Conservation (phyloP, 2,113 vertebrate species). For the Oryzias woworae region DNA sequence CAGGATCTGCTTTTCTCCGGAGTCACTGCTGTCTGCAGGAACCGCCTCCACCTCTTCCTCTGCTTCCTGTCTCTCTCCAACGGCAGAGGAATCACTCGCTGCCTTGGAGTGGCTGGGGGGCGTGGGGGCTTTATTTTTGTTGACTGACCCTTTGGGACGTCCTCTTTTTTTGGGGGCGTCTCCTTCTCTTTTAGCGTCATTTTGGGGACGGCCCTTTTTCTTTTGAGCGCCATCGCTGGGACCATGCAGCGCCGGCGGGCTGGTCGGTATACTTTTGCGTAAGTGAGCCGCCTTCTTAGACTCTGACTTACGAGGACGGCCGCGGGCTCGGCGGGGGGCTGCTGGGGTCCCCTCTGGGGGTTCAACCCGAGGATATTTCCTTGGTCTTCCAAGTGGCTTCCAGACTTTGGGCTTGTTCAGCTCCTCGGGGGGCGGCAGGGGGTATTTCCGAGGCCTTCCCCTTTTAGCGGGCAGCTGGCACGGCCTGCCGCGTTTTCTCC, state of each 20-base stretch:
- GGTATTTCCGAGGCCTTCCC: constrained; percentile 70
- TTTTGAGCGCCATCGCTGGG: constrained; percentile 16
- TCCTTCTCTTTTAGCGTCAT: constrained; percentile 1
- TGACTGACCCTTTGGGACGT: constrained; percentile 54
- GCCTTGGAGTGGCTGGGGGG: constrained; percentile 18
- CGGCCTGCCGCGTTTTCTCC: constrained; percentile 39
- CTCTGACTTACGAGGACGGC: constrained; percentile 66
- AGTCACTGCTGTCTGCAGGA: not conserved
- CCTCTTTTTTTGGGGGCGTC: constrained; percentile 42
- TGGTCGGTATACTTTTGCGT: constrained; percentile 18
- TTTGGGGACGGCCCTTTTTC: constrained; percentile 58
- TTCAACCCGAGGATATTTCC: constrained; percentile 65
- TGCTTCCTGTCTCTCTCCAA: not conserved
- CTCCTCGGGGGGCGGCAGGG: constrained; percentile 43
- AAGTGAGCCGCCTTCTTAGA: constrained; percentile 61
- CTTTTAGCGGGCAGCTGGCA: constrained; percentile 42
- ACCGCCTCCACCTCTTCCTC: not conserved
- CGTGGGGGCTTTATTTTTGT: constrained; percentile 24
- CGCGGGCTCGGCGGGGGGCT: constrained; percentile 44
- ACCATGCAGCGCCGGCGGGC: not conserved
- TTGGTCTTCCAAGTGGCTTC: constrained; percentile 73
- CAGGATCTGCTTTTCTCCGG: not conserved
- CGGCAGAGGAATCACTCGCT: not conserved
- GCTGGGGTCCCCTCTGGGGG: constrained; percentile 16
- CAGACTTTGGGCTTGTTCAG: constrained; percentile 64